phyloP scores from a whole-genome alignment of 2,113 vertebrate genomes.

The Telmatochromis bifrenatus region DNA sequence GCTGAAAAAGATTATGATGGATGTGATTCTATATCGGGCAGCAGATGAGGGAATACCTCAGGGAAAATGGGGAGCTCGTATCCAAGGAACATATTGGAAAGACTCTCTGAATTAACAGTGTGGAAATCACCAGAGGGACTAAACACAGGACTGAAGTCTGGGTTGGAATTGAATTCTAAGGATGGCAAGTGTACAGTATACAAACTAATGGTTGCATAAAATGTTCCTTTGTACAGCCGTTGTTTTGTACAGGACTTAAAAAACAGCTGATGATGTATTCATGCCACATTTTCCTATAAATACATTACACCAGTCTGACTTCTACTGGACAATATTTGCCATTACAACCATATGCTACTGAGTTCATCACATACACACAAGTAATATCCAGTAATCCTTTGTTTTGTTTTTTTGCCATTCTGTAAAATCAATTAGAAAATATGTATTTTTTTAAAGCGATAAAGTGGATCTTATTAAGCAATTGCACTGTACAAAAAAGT shows the following conservation, averaged over 20 bases:
- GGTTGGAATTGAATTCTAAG: background rate
- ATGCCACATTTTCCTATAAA: background rate
- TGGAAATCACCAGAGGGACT: constrained; percentile 30
- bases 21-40: constrained; percentile 16
- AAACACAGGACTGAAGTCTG: background rate
- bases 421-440: background rate
- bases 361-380: background rate
- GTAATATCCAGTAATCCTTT: background rate
- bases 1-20: constrained; percentile 40
- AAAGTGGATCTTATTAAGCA: background rate
- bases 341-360: constrained; percentile 25
- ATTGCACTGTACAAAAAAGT: background rate
- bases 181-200: background rate
- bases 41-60: constrained; percentile 1
- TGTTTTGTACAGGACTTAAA: background rate
- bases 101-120: constrained; percentile 28
- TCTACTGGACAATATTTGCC: constrained; percentile 60
- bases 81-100: background rate
- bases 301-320: constrained; percentile 53
- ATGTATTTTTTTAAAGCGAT: background rate
- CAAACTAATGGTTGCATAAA: background rate
- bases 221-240: background rate
- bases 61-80: constrained; percentile 13
- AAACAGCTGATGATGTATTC: background rate
- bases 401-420: background rate